phyloP scores from a whole-genome alignment of 2,113 vertebrate genomes.

The Pseudorhombus dupliciocellatus region DNA sequence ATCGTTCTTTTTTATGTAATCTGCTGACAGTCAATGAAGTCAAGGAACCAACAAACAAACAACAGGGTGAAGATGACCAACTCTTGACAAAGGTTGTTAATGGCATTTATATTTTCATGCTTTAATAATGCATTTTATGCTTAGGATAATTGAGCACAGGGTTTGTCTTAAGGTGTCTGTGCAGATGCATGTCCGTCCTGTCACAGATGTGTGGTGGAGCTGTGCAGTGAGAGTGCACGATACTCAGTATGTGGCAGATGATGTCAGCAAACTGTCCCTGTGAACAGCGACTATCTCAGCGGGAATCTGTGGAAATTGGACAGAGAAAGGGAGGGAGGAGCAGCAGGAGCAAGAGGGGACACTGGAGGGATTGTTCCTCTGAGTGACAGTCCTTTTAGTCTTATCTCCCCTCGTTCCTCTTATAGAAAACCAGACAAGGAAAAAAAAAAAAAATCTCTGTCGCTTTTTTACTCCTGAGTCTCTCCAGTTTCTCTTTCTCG shows the following conservation, averaged over 20 bases:
- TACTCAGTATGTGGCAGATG: conserved; percentile 60
- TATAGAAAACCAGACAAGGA: conserved; percentile 68
- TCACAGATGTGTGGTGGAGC: conserved; percentile 24
- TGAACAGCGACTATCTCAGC: conserved; percentile 71
- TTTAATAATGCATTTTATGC: too few species aligned
- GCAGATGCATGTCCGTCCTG: conserved; percentile 16
- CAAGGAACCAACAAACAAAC: too few species aligned
- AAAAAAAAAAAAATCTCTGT: conserved; percentile 44
- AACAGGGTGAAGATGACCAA: too few species aligned
- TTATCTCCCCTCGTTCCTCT: conserved; percentile 80
- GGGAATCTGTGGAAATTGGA: conserved; percentile 85
- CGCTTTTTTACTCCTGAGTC: conserved; percentile 64
- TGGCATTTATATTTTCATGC: too few species aligned
- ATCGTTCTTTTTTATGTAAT: too few species aligned
- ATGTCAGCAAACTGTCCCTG: conserved; percentile 75
- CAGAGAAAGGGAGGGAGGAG: conserved; percentile 52
- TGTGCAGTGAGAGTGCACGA: conserved; percentile 27
- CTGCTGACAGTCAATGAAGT: too few species aligned
- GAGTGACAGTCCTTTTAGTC: conserved; percentile 85
- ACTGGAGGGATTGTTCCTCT: conserved; percentile 84
- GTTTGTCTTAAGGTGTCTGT: not conserved
- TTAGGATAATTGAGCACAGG: not conserved
- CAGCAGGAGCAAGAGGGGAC: conserved; percentile 72
- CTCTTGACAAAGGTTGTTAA: too few species aligned
- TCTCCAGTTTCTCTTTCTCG: conserved; percentile 60